Conservation (phyloP, 2,797 vertebrate species). For the Peromyscus aztecus region DNA sequence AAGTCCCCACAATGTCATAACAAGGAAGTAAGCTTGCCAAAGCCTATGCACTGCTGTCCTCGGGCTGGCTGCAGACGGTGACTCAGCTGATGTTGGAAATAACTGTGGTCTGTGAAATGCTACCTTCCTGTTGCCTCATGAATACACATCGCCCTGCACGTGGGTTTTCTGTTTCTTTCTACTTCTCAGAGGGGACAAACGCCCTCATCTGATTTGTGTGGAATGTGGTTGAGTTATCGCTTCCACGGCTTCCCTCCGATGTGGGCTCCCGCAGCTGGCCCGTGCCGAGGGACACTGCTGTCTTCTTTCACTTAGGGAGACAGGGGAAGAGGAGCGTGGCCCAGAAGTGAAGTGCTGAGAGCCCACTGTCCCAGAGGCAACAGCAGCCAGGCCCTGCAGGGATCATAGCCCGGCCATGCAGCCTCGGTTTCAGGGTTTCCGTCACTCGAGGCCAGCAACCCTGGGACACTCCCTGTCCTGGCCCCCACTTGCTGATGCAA, state of each 20-base stretch:
- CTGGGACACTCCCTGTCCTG: accelerated
- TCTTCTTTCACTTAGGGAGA: not conserved
- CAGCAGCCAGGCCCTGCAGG: too few species aligned
- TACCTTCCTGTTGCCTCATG: accelerated
- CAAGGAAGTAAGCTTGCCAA: not conserved
- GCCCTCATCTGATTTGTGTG: not conserved
- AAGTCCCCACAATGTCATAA: not conserved
- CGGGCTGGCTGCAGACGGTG: too few species aligned
- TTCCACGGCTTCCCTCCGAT: not conserved
- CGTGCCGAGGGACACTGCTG: accelerated
- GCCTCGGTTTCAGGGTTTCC: not conserved
- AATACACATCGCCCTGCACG: accelerated
- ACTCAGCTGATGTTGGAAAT: not conserved
- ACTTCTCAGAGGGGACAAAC: not conserved
- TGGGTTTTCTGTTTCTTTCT: accelerated
- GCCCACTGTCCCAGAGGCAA: not conserved
- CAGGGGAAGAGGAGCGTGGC: not conserved
- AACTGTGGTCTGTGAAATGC: accelerated
- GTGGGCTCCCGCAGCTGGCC: accelerated
- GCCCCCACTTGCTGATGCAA: not conserved
- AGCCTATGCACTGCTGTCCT: accelerated
- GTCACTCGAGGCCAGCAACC: accelerated
- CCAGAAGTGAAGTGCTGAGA: too few species aligned
- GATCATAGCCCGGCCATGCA: accelerated
- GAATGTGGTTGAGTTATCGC: not conserved